Percentiles rank a stretch among this genome's conserved stretches.
phyloP scores from a whole-genome alignment of 2,888 invertebrate species.

The Drosophila affinis region DNA sequence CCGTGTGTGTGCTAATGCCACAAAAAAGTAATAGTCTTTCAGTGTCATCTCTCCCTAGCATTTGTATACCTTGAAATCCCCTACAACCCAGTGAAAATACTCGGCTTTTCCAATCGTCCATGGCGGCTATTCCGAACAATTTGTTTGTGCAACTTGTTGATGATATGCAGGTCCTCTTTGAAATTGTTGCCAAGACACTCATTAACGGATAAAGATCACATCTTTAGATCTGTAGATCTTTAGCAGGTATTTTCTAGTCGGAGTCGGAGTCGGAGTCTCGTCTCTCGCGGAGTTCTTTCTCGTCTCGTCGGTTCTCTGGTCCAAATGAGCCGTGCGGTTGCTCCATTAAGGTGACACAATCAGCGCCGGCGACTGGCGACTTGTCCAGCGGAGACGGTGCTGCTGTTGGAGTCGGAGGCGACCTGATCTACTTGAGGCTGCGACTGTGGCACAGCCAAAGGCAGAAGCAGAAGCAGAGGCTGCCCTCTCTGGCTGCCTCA shows the following conservation, averaged over 20 bases:
- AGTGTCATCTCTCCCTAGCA: constrained; percentile 36
- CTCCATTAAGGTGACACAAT: constrained; percentile 45
- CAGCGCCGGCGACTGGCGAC: constrained; percentile 14
- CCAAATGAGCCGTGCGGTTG: constrained; percentile 40
- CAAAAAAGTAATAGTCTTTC: constrained; percentile 32
- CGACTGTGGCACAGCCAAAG: not conserved
- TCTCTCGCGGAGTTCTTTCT: not conserved
- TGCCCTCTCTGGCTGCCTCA: constrained; percentile 36
- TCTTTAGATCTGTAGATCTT: no score
- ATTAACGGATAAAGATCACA: no score
- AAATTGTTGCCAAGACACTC: no score
- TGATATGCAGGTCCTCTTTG: no score
- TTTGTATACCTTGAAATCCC: not conserved
- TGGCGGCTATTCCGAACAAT: no score
- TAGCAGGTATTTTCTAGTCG: constrained; percentile 11
- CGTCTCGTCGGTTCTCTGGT: constrained; percentile 5
- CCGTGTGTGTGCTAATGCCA: constrained; percentile 32
- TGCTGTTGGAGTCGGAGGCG: constrained; percentile 4
- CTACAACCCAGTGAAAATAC: no score
- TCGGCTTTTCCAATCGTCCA: no score
- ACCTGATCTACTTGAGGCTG: constrained; percentile 38
- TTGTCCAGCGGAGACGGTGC: constrained; percentile 24
- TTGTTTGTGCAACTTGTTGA: no score
- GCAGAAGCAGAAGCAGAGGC: not conserved
- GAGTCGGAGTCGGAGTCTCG: not conserved